A percentile compares a stretch with the other conserved stretches of the same genome.
Conservation (phyloP, 2,797 vertebrate genomes). For the Spatula versicolor region DNA sequence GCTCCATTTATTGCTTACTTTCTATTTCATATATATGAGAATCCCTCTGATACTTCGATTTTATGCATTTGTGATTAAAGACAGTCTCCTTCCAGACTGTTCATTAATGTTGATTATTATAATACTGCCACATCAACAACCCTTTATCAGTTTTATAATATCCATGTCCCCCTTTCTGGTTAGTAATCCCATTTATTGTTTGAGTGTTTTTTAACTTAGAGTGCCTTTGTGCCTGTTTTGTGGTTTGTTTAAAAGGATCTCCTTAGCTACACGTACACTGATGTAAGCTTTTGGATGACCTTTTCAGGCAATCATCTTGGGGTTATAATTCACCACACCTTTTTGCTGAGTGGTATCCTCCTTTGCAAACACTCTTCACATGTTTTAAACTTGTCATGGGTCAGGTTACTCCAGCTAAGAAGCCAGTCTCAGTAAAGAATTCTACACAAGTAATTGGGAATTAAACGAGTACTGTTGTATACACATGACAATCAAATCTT, state of each 20-base stretch:
- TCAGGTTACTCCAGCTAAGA: not conserved
- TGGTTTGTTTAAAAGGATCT: conserved; percentile 46
- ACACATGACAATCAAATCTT: not conserved
- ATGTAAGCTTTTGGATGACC: conserved; percentile 38
- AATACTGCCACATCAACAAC: conserved; percentile 38
- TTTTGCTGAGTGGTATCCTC: conserved; percentile 1
- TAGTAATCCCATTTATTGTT: conserved; percentile 30
- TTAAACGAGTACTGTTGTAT: not conserved
- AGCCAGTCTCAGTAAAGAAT: not conserved
- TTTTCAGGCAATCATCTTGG: not conserved
- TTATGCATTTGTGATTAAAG: conserved; percentile 15
- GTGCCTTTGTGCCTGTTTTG: conserved; percentile 7
- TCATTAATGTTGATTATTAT: conserved; percentile 24
- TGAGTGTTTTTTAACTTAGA: not conserved
- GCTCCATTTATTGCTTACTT: not conserved
- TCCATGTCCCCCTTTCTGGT: conserved; percentile 4
- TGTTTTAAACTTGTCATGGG: not conserved
- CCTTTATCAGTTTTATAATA: conserved; percentile 48
- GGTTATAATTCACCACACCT: conserved; percentile 20
- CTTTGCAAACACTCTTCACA: not conserved
- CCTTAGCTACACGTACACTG: conserved; percentile 31
- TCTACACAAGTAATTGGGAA: not conserved
- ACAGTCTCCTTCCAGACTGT: not conserved
- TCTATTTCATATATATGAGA: not conserved
- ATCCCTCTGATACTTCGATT: not conserved